Percentiles rank a stretch among this genome's conserved stretches.
Evolutionary conservation across 2,797 vertebrate genomes (phyloP).

Genomic region (Crocodylus rhombifer): DNA sequence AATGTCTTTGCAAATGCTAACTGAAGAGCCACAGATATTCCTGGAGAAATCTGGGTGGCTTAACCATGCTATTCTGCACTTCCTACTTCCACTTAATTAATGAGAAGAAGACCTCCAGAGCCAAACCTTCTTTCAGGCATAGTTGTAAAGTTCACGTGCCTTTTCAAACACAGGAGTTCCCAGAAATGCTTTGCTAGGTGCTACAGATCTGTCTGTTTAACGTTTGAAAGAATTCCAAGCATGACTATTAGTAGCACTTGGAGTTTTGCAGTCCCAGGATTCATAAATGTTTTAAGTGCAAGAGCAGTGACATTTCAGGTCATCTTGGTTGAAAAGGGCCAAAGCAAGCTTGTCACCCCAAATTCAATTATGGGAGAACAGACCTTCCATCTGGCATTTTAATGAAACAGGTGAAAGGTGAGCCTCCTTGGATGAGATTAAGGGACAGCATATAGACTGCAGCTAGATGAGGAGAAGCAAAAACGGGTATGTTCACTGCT

Average conservation of each 20-base stretch:
- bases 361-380: fast-evolving
- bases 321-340: background rate
- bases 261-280: background rate
- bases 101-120: background rate
- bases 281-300: background rate
- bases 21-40: background rate
- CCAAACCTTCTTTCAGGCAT: background rate
- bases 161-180: background rate
- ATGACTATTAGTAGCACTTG: background rate
- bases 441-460: background rate
- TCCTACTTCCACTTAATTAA: background rate
- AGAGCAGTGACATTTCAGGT: background rate
- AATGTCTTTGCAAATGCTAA: background rate
- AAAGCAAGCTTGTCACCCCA: background rate
- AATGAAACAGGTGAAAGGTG: fast-evolving
- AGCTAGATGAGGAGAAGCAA: background rate
- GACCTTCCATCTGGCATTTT: fast-evolving
- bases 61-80: background rate
- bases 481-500: background rate
- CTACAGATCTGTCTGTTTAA: conserved; percentile 4
- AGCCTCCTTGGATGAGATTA: fast-evolving
- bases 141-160: background rate
- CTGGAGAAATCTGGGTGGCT: background rate
- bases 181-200: background rate
- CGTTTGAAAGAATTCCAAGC: background rate